A percentile compares a stretch with the other conserved stretches of the same genome.
phyloP scores from a whole-genome alignment of 2,797 vertebrate species.

The Molossus molossus region DNA sequence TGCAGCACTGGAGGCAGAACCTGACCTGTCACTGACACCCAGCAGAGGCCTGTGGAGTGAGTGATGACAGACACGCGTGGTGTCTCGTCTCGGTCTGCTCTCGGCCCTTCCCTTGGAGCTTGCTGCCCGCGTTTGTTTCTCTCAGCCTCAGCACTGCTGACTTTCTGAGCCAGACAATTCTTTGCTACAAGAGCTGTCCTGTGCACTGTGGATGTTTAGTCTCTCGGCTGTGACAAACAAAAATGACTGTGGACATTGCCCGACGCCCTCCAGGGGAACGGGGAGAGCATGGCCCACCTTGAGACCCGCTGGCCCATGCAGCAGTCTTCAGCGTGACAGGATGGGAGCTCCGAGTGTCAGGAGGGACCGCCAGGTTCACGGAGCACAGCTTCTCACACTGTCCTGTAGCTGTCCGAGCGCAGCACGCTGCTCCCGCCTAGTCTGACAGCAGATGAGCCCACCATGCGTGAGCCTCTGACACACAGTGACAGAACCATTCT shows the following conservation, averaged over 20 bases:
- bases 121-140: background rate
- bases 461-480: background rate
- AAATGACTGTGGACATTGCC: background rate
- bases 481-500: conserved; percentile 78
- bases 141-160: background rate
- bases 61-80: too few relatives aligned
- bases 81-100: too few relatives aligned
- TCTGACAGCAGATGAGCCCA: background rate
- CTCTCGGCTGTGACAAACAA: background rate
- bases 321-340: background rate
- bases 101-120: background rate
- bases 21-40: background rate
- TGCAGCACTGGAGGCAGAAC: background rate
- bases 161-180: background rate
- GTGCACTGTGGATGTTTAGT: background rate
- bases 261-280: background rate
- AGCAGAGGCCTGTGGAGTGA: too few relatives aligned
- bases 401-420: background rate
- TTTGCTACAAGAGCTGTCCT: background rate
- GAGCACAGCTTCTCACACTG: background rate
- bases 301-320: background rate
- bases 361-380: background rate
- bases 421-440: background rate
- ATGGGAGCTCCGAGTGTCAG: background rate
- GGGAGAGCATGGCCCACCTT: background rate